Conservation (phyloP, 2,113 vertebrate genomes). For the Zosterops japonicus region DNA sequence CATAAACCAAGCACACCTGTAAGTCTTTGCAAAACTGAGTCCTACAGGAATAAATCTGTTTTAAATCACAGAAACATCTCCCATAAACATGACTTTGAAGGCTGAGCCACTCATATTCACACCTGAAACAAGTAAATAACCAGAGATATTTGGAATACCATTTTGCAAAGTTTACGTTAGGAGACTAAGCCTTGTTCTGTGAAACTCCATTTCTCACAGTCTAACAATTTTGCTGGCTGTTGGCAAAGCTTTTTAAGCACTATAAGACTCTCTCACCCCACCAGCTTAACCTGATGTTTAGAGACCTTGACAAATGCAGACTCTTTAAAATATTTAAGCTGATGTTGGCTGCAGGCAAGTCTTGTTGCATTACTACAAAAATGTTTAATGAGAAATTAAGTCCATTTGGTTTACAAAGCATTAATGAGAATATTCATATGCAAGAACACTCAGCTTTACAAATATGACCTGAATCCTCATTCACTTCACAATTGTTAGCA, state of each 20-base stretch:
- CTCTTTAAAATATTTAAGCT: slow-evolving; percentile 67
- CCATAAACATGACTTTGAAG: not conserved
- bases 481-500: not conserved
- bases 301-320: slow-evolving; percentile 36
- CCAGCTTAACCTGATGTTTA: not conserved
- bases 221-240: not conserved
- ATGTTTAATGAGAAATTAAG: slow-evolving; percentile 24
- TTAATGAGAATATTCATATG: slow-evolving; percentile 19
- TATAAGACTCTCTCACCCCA: not conserved
- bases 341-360: slow-evolving; percentile 20
- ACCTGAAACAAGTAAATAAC: not conserved
- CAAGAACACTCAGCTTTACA: not conserved
- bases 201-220: not conserved
- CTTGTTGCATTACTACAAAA: slow-evolving; percentile 34
- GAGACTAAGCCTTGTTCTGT: not conserved
- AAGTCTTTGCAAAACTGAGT: not conserved
- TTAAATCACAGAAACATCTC: not conserved
- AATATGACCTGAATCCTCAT: not conserved
- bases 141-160: not conserved
- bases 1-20: not conserved
- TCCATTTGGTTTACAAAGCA: not conserved
- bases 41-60: not conserved
- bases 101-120: not conserved
- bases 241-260: not conserved
- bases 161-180: not conserved